Conservation (phyloP, 2,888 invertebrate genomes). For the Leptopilina drosophilae region DNA sequence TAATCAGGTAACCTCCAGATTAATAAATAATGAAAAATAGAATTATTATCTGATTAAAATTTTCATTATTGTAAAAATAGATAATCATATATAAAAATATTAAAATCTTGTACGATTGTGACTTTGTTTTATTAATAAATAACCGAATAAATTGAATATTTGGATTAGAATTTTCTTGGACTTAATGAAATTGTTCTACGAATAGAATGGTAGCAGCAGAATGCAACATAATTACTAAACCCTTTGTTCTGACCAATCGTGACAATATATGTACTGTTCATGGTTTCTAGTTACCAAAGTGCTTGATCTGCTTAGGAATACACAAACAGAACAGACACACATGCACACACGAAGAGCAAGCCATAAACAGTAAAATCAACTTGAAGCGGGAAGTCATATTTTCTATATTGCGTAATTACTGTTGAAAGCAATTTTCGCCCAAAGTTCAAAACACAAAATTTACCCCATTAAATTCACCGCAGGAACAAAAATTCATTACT, state of each 20-base stretch:
- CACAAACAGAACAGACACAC: neutral
- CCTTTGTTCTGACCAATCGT: conserved; percentile 20
- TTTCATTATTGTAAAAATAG: too few relatives aligned
- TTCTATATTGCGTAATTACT: neutral
- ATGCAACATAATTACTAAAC: conserved; percentile 3
- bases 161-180: too few relatives aligned
- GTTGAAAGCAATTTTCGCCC: neutral
- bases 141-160: too few relatives aligned
- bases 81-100: too few relatives aligned
- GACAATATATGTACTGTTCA: conserved; percentile 12
- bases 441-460: neutral
- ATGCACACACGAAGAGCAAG: neutral
- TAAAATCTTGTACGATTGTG: too few relatives aligned
- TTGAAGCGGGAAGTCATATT: conserved; percentile 5
- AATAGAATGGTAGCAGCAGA: neutral
- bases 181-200: neutral
- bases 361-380: conserved; percentile 9
- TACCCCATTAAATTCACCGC: neutral
- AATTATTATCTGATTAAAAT: too few relatives aligned
- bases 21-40: too few relatives aligned
- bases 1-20: too few relatives aligned
- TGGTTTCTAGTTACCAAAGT: conserved; percentile 17
- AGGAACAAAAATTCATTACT: too few relatives aligned
- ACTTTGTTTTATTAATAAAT: too few relatives aligned
- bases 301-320: conserved; percentile 19